These are phyloP conservation scores for Itoplectis maculator DNA, from an alignment of 2,888 invertebrate species.

Conservation along the genomic window DNA sequence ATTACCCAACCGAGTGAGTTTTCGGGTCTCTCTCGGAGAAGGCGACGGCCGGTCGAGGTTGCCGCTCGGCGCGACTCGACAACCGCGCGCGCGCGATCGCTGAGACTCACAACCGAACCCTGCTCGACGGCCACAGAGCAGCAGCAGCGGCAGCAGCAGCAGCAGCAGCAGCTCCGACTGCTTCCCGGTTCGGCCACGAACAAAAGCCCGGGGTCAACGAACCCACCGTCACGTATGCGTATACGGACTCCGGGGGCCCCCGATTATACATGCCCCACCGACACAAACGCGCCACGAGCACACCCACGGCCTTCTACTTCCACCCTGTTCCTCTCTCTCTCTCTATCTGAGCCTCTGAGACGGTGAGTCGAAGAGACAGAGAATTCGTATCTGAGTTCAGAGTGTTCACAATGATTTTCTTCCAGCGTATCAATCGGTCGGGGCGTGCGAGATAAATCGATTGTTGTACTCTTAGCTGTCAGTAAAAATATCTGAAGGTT, in stretches of 20 bases:
- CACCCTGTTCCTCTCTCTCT: background rate
- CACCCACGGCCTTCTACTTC: background rate
- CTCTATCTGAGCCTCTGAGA: too few relatives aligned
- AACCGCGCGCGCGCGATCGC: slow-evolving; percentile 31
- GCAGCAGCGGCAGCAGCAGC: slow-evolving; percentile 4
- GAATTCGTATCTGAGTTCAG: too few relatives aligned
- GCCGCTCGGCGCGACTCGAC: slow-evolving; percentile 41
- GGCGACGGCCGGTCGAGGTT: slow-evolving; percentile 49
- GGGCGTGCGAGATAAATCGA: too few relatives aligned
- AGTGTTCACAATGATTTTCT: background rate
- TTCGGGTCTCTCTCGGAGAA: slow-evolving; percentile 62
- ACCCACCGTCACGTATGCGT: slow-evolving; percentile 67
- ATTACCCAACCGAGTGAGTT: slow-evolving; percentile 78
- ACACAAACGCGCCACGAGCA: slow-evolving; percentile 29
- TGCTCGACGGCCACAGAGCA: slow-evolving; percentile 41
- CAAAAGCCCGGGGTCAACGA: slow-evolving; percentile 79
- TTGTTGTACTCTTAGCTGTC: too few relatives aligned
- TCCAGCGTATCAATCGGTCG: background rate
- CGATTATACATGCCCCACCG: slow-evolving; percentile 60
- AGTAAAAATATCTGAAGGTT: too few relatives aligned
- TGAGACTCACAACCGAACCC: slow-evolving; percentile 17
- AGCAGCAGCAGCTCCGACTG: slow-evolving; percentile 41
- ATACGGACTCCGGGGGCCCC: slow-evolving; percentile 27
- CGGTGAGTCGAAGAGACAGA: too few relatives aligned
- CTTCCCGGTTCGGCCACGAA: slow-evolving; percentile 78